A percentile compares a stretch with the other conserved stretches of the same genome.
These are phyloP conservation scores for Caracal caracal DNA, from an alignment of 2,113 vertebrate species.

Conservation along the genomic window DNA sequence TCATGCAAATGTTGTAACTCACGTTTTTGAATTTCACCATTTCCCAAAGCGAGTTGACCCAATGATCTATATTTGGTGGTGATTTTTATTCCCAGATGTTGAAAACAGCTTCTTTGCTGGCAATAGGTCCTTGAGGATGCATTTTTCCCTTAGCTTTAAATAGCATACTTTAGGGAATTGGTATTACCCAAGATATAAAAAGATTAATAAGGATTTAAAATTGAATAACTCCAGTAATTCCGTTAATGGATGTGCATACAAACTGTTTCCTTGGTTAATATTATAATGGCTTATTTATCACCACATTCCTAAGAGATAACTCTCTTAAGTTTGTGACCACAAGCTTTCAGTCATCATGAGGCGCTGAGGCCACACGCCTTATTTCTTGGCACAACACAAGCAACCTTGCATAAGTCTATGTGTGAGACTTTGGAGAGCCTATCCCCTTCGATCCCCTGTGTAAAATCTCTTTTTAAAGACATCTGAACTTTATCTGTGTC, in stretches of 20 bases:
- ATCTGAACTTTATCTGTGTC: constrained; percentile 86
- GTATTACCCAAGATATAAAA: constrained; percentile 77
- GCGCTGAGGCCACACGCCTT: not conserved
- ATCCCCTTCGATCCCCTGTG: constrained; percentile 57
- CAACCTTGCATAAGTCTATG: constrained; percentile 70
- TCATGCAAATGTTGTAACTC: constrained; percentile 62
- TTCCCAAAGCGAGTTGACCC: constrained; percentile 77
- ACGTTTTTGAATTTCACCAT: constrained; percentile 68
- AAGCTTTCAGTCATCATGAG: constrained; percentile 19
- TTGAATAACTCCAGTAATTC: constrained; percentile 56
- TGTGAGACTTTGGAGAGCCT: constrained; percentile 75
- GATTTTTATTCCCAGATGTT: constrained; percentile 80
- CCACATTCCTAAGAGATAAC: constrained; percentile 64
- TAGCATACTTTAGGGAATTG: constrained; percentile 74
- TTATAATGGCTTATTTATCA: constrained; percentile 67
- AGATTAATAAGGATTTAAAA: constrained; percentile 76
- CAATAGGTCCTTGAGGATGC: constrained; percentile 62
- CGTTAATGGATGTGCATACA: constrained; percentile 54
- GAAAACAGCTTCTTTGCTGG: constrained; percentile 75
- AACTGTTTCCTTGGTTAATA: constrained; percentile 61
- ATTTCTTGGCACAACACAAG: constrained; percentile 55
- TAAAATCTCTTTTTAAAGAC: constrained; percentile 75
- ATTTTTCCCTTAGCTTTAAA: constrained; percentile 80
- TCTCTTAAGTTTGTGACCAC: constrained; percentile 56
- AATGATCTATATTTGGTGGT: constrained; percentile 80